Evolutionary conservation across 2,888 invertebrate genomes (phyloP).

Genomic region (Isoperla grammatica): DNA sequence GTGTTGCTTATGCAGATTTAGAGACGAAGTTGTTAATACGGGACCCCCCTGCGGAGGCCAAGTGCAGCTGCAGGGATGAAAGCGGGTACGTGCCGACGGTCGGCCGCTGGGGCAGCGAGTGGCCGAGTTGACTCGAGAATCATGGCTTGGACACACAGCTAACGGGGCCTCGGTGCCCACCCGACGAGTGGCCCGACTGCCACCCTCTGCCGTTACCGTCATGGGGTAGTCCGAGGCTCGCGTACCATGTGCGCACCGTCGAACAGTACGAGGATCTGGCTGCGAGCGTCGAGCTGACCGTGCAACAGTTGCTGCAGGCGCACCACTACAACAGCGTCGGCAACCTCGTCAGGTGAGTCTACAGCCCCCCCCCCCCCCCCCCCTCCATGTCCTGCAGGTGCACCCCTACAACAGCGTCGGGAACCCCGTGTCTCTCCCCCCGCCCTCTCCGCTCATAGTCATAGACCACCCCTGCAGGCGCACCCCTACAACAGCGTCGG

Average conservation of each 20-base stretch:
- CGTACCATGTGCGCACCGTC: constrained; percentile 41
- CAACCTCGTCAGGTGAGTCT: constrained; percentile 62
- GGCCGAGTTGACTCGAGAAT: constrained; percentile 95
- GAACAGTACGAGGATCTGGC: constrained; percentile 74
- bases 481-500: constrained; percentile 87
- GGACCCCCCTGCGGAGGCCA: constrained; percentile 46
- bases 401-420: too few species aligned
- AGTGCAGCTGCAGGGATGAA: constrained; percentile 51
- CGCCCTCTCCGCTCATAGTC: too few species aligned
- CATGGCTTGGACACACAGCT: constrained; percentile 47
- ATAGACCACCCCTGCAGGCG: too few species aligned
- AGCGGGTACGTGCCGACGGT: constrained; percentile 67
- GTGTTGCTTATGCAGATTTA: constrained; percentile 28
- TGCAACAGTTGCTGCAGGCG: constrained; percentile 73
- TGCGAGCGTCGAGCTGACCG: constrained; percentile 68
- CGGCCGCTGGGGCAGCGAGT: constrained; percentile 88
- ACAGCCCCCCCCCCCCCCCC: too few species aligned
- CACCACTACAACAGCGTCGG: constrained; percentile 87
- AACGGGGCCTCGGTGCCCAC: constrained; percentile 41
- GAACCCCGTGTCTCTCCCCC: too few species aligned
- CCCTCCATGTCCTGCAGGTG: too few species aligned
- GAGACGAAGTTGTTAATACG: constrained; percentile 41
- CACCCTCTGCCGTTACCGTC: constrained; percentile 71
- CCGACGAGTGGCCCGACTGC: constrained; percentile 58
- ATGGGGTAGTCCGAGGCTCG: constrained; percentile 49